Percentiles rank a stretch among this genome's conserved stretches.
Conservation (phyloP, 1,140 invertebrate species). For the Halesus radiatus region DNA sequence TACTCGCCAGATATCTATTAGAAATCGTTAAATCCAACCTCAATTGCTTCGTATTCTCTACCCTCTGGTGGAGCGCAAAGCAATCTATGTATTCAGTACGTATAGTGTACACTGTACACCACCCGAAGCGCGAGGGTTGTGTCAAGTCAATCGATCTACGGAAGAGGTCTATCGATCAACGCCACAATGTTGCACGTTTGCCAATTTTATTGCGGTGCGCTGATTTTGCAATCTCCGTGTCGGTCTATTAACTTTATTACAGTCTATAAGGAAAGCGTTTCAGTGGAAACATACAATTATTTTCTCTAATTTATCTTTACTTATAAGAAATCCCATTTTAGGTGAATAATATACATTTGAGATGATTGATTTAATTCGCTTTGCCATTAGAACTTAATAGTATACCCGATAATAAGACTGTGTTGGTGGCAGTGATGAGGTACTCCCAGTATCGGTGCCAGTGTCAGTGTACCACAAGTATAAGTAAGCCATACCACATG, state of each 20-base stretch:
- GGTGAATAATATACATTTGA: no score
- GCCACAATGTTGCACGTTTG: slow-evolving; percentile 37
- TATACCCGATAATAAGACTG: no score
- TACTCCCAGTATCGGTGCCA: no score
- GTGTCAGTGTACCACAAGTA: no score
- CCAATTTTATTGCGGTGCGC: slow-evolving; percentile 26
- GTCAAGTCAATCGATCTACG: slow-evolving; percentile 34
- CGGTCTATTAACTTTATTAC: not conserved
- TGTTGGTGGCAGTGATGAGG: no score
- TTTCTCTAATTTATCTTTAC: no score
- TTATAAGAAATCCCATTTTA: no score
- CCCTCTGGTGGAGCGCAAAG: slow-evolving; percentile 33
- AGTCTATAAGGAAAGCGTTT: no score
- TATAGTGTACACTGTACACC: not conserved
- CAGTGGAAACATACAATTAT: no score
- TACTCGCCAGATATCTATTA: slow-evolving; percentile 63
- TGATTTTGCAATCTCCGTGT: not conserved
- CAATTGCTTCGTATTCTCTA: slow-evolving; percentile 51
- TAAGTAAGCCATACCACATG: not conserved
- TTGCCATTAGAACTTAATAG: no score
- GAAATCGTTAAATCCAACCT: slow-evolving; percentile 66
- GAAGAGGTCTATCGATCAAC: slow-evolving; percentile 49
- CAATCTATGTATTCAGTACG: slow-evolving; percentile 48
- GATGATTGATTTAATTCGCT: no score
- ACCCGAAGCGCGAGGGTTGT: slow-evolving; percentile 5